phyloP scores from a whole-genome alignment of 1,140 invertebrate genomes.

The Hestina assimilis region DNA sequence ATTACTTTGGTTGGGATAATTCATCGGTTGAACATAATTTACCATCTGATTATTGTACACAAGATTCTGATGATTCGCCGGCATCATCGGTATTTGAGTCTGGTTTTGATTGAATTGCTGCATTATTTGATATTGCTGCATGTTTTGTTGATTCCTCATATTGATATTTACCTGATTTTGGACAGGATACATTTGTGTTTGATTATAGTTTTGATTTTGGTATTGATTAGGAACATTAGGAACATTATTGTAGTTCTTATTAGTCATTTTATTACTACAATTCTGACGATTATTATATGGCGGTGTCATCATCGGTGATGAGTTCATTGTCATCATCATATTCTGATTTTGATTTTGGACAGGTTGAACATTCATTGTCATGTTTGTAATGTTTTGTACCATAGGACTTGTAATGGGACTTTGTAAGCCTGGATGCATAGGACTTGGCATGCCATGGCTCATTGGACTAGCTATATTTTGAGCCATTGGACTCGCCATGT shows the following conservation, averaged over 20 bases:
- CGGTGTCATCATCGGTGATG: conserved; percentile 35
- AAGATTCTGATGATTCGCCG: conserved; percentile 47
- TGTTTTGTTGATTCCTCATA: conserved; percentile 52
- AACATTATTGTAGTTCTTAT: conserved; percentile 55
- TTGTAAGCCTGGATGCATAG: conserved; percentile 68
- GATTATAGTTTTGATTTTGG: conserved; percentile 59
- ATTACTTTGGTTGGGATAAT: conserved; percentile 67
- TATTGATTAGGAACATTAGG: conserved; percentile 60
- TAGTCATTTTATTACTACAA: conserved; percentile 51
- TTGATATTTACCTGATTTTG: conserved; percentile 52
- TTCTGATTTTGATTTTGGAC: conserved; percentile 51
- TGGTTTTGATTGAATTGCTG: conserved; percentile 46
- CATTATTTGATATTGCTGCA: conserved; percentile 68
- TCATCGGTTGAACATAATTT: conserved; percentile 72
- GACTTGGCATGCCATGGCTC: conserved; percentile 70
- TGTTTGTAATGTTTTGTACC: conserved; percentile 65
- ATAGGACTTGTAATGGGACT: conserved; percentile 65
- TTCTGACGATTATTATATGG: conserved; percentile 53
- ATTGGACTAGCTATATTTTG: conserved; percentile 67
- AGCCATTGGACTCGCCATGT: conserved; percentile 63
- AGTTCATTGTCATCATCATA: conserved; percentile 52
- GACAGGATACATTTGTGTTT: conserved; percentile 44
- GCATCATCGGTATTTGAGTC: conserved; percentile 28
- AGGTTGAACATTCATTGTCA: conserved; percentile 51
- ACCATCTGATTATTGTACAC: conserved; percentile 60